Conservation (phyloP, 2,888 invertebrate genomes). For the Drosophila prostipennis region DNA sequence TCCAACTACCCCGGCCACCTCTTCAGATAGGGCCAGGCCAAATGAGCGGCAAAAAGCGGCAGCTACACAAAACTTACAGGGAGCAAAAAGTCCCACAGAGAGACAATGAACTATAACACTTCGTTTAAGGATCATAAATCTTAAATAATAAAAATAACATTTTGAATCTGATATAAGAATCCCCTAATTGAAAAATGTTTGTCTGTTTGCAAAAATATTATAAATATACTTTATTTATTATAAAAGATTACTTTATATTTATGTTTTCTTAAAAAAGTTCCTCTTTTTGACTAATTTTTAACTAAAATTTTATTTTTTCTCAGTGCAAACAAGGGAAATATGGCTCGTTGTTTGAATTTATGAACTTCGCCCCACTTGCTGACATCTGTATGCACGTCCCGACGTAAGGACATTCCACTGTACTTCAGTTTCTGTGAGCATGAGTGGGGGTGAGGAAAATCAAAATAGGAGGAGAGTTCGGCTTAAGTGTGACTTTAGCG, state of each 20-base stretch:
- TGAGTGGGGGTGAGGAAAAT: slow-evolving; percentile 10
- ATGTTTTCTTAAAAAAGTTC: no score
- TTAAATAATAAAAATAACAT: no score
- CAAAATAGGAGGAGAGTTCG: slow-evolving; percentile 28
- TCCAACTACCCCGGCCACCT: slow-evolving; percentile 12
- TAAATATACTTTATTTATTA: no score
- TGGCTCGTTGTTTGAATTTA: slow-evolving; percentile 64
- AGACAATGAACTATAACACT: no score
- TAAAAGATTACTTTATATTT: no score
- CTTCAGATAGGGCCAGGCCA: slow-evolving; percentile 41
- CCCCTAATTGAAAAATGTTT: no score
- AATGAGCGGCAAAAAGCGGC: slow-evolving; percentile 59
- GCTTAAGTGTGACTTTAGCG: slow-evolving; percentile 65
- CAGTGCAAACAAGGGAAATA: slow-evolving; percentile 32
- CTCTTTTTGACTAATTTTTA: no score
- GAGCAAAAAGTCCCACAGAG: neutral
- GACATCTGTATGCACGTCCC: slow-evolving; percentile 60
- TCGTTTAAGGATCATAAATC: no score
- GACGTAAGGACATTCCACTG: slow-evolving; percentile 13
- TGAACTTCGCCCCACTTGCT: slow-evolving; percentile 65
- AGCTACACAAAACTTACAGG: slow-evolving; percentile 2
- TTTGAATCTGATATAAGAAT: no score
- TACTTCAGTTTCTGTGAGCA: slow-evolving; percentile 10
- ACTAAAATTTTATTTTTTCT: neutral
- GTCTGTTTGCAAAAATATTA: no score